phyloP scores from a whole-genome alignment of 2,797 vertebrate species.

The Oreochromis grahami region DNA sequence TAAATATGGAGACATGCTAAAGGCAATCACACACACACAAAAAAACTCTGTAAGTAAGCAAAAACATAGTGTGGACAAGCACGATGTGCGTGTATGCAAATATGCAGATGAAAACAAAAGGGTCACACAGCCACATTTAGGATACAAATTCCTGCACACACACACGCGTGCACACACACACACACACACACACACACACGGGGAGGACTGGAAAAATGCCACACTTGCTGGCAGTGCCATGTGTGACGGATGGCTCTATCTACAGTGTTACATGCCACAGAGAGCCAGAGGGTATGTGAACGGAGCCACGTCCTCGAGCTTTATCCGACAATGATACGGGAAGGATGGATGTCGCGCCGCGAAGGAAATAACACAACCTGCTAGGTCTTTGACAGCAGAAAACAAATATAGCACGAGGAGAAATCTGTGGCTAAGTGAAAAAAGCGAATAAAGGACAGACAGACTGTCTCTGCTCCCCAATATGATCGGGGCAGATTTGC shows the following conservation, averaged over 20 bases:
- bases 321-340: conserved; percentile 43
- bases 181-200: neutral
- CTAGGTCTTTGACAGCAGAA: conserved; percentile 11
- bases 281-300: conserved; percentile 47
- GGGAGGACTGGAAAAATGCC: conserved; percentile 33
- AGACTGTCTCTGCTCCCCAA: neutral
- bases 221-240: conserved; percentile 30
- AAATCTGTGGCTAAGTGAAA: neutral
- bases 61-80: neutral
- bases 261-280: conserved; percentile 37
- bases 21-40: neutral
- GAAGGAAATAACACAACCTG: conserved; percentile 35
- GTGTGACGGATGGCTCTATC: conserved; percentile 64
- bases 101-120: conserved; percentile 14
- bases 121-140: neutral
- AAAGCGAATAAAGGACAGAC: neutral
- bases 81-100: neutral
- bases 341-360: conserved; percentile 38
- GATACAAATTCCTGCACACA: neutral
- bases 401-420: conserved; percentile 12
- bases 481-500: neutral
- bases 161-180: neutral
- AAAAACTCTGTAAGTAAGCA: neutral
- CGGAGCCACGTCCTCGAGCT: conserved; percentile 32
- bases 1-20: neutral